Evolutionary conservation across 2,797 vertebrate species (phyloP), one percentile per base, ranked within the genome.

Genomic region (Malurus splendens): DNA sequence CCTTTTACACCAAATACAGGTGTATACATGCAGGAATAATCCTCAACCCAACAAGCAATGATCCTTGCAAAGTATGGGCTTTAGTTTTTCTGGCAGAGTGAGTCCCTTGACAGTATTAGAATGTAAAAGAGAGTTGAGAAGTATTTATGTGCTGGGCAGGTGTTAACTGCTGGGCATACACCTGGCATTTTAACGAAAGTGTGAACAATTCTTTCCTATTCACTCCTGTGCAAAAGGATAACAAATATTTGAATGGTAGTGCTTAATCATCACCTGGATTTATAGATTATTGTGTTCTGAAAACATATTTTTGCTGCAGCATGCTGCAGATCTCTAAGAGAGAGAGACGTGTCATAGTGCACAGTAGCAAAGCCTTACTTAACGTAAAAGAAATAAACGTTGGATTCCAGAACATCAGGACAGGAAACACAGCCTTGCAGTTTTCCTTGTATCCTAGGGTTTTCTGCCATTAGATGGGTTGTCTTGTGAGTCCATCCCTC

Each of bases 371-470:
- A 84, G 14, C 38, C 6, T 6, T n/a, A 18, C 4, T n/a, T 75
- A 60, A 42, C 9, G 14, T 38, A 48, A 50, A 82, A 68, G 6
- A 45, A 18, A 54, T 25, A 73, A 62, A 24, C 28, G 3, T 7
- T 80, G 28, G 33, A 77, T 80, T 71, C 36, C 23, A 48, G 56
- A 48, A 72, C 16, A 25, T 24, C 67, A 85, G 24, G 23, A 64
- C 39, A 50, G 11, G 17, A 86, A 59, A 71, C 25, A n/a, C 1
- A n/a, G 2, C 11, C 15, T 71, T 2, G 0, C 4, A 5, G 44
- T 73, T 80, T 72, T 18, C 10, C 18, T 71, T 50, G 6, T 47
- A 24, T 47, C 33, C 4, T 38, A 16, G 14, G 18, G 16, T 25
- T 62, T 72, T 78, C n/a, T 78, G 60, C n/a, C 1, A 0, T 73